phyloP scores from a whole-genome alignment of 2,888 invertebrate genomes.

The Drosophila cyrtoloma region DNA sequence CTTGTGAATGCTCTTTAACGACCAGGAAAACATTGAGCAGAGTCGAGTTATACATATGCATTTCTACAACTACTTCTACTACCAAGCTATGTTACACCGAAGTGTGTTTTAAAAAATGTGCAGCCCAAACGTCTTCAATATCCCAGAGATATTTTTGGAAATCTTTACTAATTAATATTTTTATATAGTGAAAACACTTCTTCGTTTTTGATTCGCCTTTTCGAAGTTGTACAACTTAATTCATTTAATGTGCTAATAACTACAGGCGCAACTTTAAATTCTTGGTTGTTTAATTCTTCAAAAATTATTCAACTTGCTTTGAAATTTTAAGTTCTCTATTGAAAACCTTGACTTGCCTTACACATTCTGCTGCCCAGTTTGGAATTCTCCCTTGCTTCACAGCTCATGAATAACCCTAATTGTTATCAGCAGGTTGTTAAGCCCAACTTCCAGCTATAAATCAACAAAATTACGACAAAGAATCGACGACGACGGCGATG shows the following conservation, averaged over 20 bases:
- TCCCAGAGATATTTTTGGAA: too few relatives aligned
- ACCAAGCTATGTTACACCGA: background rate
- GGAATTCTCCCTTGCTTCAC: conserved; percentile 4
- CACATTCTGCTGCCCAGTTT: conserved; percentile 11
- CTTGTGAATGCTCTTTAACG: background rate
- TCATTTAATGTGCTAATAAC: background rate
- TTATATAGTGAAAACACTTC: background rate
- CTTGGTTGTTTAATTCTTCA: background rate
- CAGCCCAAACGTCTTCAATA: background rate
- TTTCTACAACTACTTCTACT: background rate
- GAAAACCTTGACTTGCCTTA: conserved; percentile 4
- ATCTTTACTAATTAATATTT: background rate
- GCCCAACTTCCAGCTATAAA: conserved; percentile 39
- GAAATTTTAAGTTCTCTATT: background rate
- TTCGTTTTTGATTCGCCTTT: background rate
- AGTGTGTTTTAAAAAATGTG: background rate
- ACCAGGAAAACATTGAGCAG: background rate
- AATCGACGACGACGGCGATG: conserved; percentile 44
- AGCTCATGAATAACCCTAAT: conserved; percentile 32
- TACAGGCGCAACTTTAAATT: background rate
- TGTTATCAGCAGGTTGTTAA: conserved; percentile 51
- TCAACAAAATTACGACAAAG: conserved; percentile 69
- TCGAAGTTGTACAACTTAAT: background rate
- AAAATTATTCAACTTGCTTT: background rate
- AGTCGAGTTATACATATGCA: background rate